These are phyloP conservation scores for Megaceryle alcyon DNA, from an alignment of 2,797 vertebrate species.

Conservation along the genomic window DNA sequence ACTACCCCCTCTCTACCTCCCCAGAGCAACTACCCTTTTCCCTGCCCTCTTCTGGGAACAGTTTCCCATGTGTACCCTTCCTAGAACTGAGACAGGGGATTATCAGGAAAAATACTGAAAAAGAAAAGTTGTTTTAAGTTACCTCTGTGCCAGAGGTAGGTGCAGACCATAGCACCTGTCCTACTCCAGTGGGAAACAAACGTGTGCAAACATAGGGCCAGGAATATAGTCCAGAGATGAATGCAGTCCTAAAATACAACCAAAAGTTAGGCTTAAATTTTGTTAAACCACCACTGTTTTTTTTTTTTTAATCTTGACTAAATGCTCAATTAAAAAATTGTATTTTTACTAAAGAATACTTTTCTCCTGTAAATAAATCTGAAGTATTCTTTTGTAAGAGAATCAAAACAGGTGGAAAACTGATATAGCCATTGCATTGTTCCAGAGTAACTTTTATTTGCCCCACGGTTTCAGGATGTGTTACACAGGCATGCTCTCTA, in stretches of 20 bases:
- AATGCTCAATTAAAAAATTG: neutral
- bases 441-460: neutral
- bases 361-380: neutral
- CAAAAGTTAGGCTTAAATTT: neutral
- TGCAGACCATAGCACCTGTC: neutral
- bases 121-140: neutral
- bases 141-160: neutral
- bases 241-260: neutral
- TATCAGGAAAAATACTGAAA: neutral
- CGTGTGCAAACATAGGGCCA: neutral
- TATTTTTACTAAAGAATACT: neutral
- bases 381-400: neutral
- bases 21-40: neutral
- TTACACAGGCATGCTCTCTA: constrained; percentile 94
- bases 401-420: neutral
- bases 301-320: neutral
- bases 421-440: neutral
- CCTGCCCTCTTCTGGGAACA: neutral
- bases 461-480: constrained; percentile 83
- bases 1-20: neutral
- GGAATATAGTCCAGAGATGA: neutral
- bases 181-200: accelerated
- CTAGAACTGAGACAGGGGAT: neutral
- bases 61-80: neutral
- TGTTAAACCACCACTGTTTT: neutral